Conservation (phyloP, 1,140 invertebrate species). For the Andrena cerasifolii region DNA sequence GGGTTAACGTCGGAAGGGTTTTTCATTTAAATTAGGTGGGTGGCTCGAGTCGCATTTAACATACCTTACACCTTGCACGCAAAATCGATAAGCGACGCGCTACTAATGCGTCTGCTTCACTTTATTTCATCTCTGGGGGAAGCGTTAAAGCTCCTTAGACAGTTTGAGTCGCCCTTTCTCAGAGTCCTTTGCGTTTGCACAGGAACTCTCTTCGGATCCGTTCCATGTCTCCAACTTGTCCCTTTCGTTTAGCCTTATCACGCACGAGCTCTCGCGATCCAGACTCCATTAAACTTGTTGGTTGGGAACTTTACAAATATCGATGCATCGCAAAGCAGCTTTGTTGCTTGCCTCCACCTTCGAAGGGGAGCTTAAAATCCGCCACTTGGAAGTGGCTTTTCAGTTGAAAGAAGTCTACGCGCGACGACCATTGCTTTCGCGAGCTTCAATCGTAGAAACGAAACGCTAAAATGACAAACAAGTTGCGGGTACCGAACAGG, state of each 20-base stretch:
- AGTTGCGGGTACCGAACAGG: too few species aligned
- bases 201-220: slow-evolving; percentile 45
- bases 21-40: not conserved
- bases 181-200: slow-evolving; percentile 37
- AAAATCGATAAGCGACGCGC: slow-evolving; percentile 36
- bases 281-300: slow-evolving; percentile 32
- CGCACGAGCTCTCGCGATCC: not conserved
- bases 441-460: not conserved
- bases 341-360: not conserved
- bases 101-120: slow-evolving; percentile 40
- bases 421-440: not conserved
- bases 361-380: not conserved
- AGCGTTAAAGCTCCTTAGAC: slow-evolving; percentile 39
- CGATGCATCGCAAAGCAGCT: not conserved
- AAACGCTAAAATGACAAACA: too few species aligned
- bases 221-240: slow-evolving; percentile 9
- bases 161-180: slow-evolving; percentile 57
- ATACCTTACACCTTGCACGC: not conserved
- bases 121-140: slow-evolving; percentile 44
- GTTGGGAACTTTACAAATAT: not conserved
- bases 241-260: not conserved
- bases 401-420: not conserved
- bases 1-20: too few species aligned
- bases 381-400: not conserved
- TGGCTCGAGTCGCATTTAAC: not conserved